Conservation (phyloP, 1,140 invertebrate genomes). For the Harpegnathos saltator region DNA sequence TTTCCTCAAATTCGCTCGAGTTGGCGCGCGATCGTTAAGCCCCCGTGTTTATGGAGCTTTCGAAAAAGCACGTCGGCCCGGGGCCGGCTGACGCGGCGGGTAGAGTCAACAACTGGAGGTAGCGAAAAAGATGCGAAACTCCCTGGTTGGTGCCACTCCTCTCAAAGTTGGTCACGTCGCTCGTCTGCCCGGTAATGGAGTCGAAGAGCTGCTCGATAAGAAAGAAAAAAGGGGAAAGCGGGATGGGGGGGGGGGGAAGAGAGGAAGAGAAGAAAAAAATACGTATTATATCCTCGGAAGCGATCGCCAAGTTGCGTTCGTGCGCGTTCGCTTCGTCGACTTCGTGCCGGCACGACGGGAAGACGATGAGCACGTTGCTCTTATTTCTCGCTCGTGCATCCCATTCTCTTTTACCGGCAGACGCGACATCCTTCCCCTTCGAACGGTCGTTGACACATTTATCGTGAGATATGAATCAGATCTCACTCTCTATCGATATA, state of each 20-base stretch:
- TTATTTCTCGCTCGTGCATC: constrained; percentile 4
- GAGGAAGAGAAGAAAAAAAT: background rate
- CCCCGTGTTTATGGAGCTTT: constrained; percentile 54
- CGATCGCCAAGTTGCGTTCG: constrained; percentile 53
- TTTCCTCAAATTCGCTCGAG: constrained; percentile 44
- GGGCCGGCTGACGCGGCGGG: background rate
- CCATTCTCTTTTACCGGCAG: too few relatives aligned
- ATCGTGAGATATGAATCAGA: too few relatives aligned
- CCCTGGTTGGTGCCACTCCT: constrained; percentile 26
- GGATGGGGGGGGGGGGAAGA: background rate
- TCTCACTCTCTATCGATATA: too few relatives aligned
- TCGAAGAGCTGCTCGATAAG: constrained; percentile 35
- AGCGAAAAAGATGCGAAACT: constrained; percentile 53
- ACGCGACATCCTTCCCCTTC: too few relatives aligned
- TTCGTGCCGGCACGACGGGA: constrained; percentile 6
- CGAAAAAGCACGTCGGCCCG: constrained; percentile 49
- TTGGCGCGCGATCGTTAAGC: constrained; percentile 43
- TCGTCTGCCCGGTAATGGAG: constrained; percentile 56
- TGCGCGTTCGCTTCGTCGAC: constrained; percentile 47
- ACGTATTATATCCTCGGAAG: constrained; percentile 49
- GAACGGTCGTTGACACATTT: too few relatives aligned
- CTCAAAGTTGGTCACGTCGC: constrained; percentile 52
- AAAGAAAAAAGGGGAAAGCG: background rate
- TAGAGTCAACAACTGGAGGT: constrained; percentile 56
- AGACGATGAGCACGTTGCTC: constrained; percentile 20